Conservation (phyloP, 2,888 invertebrate species). For the Latheticus oryzae region DNA sequence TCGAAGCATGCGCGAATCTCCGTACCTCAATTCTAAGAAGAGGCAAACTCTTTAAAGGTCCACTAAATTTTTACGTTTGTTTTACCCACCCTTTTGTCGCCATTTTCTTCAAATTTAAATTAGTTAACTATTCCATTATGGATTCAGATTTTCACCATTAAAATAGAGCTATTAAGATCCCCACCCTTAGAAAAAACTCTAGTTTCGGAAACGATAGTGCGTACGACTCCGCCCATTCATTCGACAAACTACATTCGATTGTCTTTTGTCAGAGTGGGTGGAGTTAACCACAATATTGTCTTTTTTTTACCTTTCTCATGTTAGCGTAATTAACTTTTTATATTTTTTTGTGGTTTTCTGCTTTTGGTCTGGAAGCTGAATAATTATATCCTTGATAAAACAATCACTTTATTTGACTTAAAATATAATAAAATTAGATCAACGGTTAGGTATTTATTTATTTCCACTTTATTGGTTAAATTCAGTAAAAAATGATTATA, state of each 20-base stretch:
- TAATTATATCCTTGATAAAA: no score
- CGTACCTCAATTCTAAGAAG: slow-evolving; percentile 33
- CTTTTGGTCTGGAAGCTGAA: no score
- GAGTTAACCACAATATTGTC: slow-evolving; percentile 17
- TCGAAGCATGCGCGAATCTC: slow-evolving; percentile 67
- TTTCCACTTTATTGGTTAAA: no score
- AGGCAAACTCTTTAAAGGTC: slow-evolving; percentile 31
- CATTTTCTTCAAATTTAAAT: slow-evolving; percentile 10
- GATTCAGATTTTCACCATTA: slow-evolving; percentile 11
- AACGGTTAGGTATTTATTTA: no score
- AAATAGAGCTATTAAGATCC: no score
- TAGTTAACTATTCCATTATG: background rate
- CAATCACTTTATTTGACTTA: no score
- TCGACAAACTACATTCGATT: slow-evolving; percentile 25
- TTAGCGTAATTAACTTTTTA: slow-evolving; percentile 13
- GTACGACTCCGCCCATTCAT: slow-evolving; percentile 20
- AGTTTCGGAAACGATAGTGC: slow-evolving; percentile 19
- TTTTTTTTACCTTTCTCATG: slow-evolving; percentile 8
- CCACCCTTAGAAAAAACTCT: slow-evolving; percentile 15
- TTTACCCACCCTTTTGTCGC: no score
- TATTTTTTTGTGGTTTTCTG: slow-evolving; percentile 4
- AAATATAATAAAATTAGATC: no score
- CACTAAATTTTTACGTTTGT: no score
- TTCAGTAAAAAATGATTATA: no score
- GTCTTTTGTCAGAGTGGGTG: slow-evolving; percentile 25